Conservation (phyloP, 2,888 invertebrate genomes). For the Cantharis lateralis region DNA sequence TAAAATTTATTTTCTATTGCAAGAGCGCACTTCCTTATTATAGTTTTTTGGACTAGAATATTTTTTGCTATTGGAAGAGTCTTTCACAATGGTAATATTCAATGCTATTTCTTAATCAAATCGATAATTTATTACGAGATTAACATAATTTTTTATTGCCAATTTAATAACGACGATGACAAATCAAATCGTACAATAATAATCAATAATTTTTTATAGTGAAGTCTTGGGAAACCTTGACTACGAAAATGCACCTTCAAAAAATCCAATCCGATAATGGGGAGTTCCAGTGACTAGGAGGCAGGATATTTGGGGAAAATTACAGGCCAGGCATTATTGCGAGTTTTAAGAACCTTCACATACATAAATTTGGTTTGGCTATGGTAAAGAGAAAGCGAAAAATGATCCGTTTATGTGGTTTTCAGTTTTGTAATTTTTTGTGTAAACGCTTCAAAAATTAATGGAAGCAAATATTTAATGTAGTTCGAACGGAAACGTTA, state of each 20-base stretch:
- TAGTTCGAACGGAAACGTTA: not conserved
- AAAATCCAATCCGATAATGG: not conserved
- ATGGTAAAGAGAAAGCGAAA: not conserved
- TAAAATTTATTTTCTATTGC: not conserved
- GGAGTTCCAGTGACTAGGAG: not conserved
- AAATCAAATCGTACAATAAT: not conserved
- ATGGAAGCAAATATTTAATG: not conserved
- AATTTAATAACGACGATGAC: not conserved
- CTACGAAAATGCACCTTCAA: not conserved
- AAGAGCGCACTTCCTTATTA: not conserved
- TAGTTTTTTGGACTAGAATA: not conserved
- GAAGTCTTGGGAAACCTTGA: not conserved
- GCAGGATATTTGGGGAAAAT: not conserved
- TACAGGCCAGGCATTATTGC: not conserved
- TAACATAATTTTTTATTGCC: not conserved
- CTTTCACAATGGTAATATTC: not conserved
- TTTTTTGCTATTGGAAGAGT: not conserved
- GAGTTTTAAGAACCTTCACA: not conserved
- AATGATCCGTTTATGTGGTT: not conserved
- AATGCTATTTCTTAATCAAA: not conserved
- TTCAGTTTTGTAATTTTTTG: not conserved
- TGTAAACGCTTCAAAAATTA: not conserved
- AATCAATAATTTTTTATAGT: not conserved
- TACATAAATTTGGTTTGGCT: not conserved
- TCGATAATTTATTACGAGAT: not conserved